Evolutionary conservation across 1,140 invertebrate species (phyloP).

Genomic region (Holcopasites calliopsidis): DNA sequence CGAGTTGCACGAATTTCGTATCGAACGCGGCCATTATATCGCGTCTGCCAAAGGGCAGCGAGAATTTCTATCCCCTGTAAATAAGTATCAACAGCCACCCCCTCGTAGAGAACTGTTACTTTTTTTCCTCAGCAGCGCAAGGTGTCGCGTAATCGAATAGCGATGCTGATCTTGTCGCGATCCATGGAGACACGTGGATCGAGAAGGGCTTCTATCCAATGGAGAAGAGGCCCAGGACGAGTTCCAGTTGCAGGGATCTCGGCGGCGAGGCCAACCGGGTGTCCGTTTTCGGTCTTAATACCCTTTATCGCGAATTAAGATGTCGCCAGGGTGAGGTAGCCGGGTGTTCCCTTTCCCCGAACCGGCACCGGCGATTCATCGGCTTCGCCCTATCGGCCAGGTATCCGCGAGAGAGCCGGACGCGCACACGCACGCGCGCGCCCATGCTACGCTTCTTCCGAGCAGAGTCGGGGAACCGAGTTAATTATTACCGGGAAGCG

Average conservation of each 20-base stretch:
- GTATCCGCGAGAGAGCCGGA: not conserved
- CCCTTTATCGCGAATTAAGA: constrained; percentile 77
- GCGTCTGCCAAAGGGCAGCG: too few relatives aligned
- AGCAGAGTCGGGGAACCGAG: constrained; percentile 41
- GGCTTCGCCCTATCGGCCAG: constrained; percentile 37
- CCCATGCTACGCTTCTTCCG: not conserved
- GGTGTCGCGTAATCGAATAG: constrained; percentile 70
- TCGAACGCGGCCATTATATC: too few relatives aligned
- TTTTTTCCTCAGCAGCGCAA: not conserved
- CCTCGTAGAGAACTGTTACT: too few relatives aligned
- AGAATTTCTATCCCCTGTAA: not conserved
- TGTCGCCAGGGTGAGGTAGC: constrained; percentile 67
- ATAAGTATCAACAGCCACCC: not conserved
- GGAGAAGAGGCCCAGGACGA: not conserved
- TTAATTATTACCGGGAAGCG: constrained; percentile 54
- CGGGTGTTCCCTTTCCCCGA: constrained; percentile 43
- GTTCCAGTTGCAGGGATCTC: constrained; percentile 39
- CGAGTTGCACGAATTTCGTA: too few relatives aligned
- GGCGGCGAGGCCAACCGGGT: constrained; percentile 43
- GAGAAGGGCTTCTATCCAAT: too few relatives aligned
- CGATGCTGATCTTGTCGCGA: constrained; percentile 74
- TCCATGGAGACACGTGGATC: constrained; percentile 52
- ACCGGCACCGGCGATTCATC: constrained; percentile 40
- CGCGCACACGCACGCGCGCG: not conserved
- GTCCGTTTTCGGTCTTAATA: constrained; percentile 71